Base-by-base conservation (phyloP, 2,888 invertebrate genomes). In the Thymelicus lineola region DNA sequence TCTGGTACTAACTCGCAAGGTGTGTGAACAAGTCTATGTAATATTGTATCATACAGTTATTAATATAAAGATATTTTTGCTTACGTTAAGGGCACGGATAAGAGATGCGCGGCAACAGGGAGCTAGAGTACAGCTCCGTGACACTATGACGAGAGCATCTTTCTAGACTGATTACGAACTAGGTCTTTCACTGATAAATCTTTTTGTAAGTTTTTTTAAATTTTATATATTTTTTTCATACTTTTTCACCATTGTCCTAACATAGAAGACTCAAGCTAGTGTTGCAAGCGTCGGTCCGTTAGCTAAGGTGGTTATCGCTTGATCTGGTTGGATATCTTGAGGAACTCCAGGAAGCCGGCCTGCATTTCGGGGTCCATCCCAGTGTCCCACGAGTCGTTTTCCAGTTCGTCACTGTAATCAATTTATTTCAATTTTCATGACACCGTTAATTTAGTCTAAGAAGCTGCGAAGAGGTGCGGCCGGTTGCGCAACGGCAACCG, bases 281-380 rank as follows among this genome's bases (percentile, higher is more conserved):
- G 88, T 86, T 85, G 77, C 81, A 81, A 82, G 81, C 80, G 80
- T 81, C 79, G 83, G 73, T 76, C 74, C 75, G 77, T 70, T 73
- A 64, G 73, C 66, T 69, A 71, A 76, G 75, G 77, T 82, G 88
- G 91, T 88, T 93, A 93, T 93, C 93, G 93, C 79, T 93, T 93
- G 80, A 94, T 94, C 83, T 94, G 94, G 79, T 94, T 94, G 74
- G 94, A 93, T 81, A 93, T 91, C 82, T 90, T 91, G 78, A 94
- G 89, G 84, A 94, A 94, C 81, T 94, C 94, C 73, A 94, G 86
- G 84, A 91, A 94, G 72, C 94, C 92, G 9, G 88, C 93, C 71
- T 91, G 93, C 91, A 94, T 94, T 78, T 94, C 94, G 2, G 89
- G 88, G 76, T 94, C 93, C 93, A 94, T 94, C 72, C 92, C 94